Base-by-base conservation (phyloP, 2,888 invertebrate species). In the Agrochola lychnidis region DNA sequence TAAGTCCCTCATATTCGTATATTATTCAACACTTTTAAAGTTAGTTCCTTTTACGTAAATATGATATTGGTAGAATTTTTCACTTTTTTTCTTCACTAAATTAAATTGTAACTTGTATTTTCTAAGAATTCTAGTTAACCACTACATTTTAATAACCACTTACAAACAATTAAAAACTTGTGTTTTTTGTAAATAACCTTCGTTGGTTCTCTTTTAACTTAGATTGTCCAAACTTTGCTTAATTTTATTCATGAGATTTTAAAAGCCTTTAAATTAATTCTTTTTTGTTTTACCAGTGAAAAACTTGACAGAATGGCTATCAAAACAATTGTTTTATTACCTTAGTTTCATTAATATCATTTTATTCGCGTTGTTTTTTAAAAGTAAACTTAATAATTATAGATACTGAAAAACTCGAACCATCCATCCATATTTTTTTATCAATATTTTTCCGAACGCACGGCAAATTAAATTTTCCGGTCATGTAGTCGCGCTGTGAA, bases 91-190 rank as follows among this genome's bases (percentile, higher is more conserved):
- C n/a, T 57, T 45, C 14, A 14, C 19, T 16, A 36, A 76, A 48
- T 70, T 30, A 79, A 78, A 42, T 30, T 72, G 6, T 19, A 14
- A n/a, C 48, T 1, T 53, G 19, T 51, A 57, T 19, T 67, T 57
- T 22, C 19, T 59, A 19, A 53, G 14, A 51, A 51, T 16, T 42
- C 22, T 30, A 64, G 9, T 62, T 48, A 56, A 40, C 5, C 72
- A 62, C 30, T 45, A 56, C 19, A 73, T 36, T 70, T 68, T 36
- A 70, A 40, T 48, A 72, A 70, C 62, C 63, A 81, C 67, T 73
- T 62, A 71, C 2, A 85, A 63, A 70, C 45, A 79, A 70, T 79
- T 76, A 71, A 76, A 85, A 86, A 82, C 62, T 71, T 76, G 25
- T 61, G 6, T 70, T 64, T 30, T 67, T 30, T 68, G 25, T 70